Evolutionary conservation across 2,888 invertebrate species (phyloP), one percentile per base, ranked within the genome.

Genomic region (Gasteruption jaculator): DNA sequence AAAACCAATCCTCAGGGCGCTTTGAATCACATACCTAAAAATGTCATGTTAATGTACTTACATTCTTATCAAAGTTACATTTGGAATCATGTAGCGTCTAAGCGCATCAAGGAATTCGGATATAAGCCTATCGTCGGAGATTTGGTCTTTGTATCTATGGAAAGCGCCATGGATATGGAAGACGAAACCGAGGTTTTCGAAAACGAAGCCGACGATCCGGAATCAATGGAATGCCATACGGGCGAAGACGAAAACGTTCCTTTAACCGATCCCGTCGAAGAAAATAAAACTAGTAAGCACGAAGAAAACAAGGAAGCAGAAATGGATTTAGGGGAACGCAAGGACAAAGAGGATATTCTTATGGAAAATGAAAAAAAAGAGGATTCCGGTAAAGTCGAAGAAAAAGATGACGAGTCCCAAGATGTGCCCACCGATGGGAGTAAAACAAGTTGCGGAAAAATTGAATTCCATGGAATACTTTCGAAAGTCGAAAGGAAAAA

Each of bases 41-140:
- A 91, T 73, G 83, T 83, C 43, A 76, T 91, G 0, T 74, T 91
- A 38, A 78, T 99, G 61, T 99, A 99, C 72, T 78, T 94, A 3
- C 97, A 99, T 74, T 80, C 94, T 8, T 97, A 93, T 73, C 99
- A 99, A 76, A 94, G 95, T 64, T 78, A 86, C 39, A 65, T 95
- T 4, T 99, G 96, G 89, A 99, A 99, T 75, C 77, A 77, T 49
- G 78, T 88, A 41, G 87, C 83, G 1, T 88, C 92, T 0, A 78
- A 76, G 51, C 77, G 95, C 22, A 74, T 95, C 15, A 73, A 76
- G 34, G 75, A 83, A 52, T 80, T 77, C 61, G 92, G 92, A 0
- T 67, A 81, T 0, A 64, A 74, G 38, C 81, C 87, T 1, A 77
- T 85, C 0, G 77, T 74, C 1, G 95, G 95, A 0, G 96, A 96